Conservation (phyloP, 2,888 invertebrate species). For the Odontothrips loti region DNA sequence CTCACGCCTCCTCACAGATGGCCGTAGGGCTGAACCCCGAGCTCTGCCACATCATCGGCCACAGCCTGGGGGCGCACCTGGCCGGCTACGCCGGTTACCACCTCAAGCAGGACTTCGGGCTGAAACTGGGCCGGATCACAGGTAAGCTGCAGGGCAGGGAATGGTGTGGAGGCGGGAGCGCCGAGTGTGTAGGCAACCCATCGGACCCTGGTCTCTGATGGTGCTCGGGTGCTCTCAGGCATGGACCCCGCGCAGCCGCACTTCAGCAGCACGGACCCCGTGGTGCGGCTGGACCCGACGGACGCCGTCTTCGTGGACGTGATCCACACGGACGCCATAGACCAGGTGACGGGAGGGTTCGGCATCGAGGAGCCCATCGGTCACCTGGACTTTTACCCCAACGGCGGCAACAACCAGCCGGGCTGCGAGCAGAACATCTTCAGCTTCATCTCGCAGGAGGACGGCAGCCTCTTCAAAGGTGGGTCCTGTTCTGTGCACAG, state of each 20-base stretch:
- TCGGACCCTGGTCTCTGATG: not conserved
- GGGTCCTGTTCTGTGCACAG: not conserved
- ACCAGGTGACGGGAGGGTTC: slow-evolving; percentile 65
- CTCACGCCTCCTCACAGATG: slow-evolving; percentile 51
- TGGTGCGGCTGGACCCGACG: slow-evolving; percentile 76
- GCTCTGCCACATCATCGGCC: slow-evolving; percentile 78
- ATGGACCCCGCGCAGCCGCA: slow-evolving; percentile 91
- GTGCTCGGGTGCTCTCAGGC: slow-evolving; percentile 47
- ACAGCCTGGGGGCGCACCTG: slow-evolving; percentile 80
- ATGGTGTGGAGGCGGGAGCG: slow-evolving; percentile 23
- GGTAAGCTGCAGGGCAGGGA: slow-evolving; percentile 49
- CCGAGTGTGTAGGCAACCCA: not conserved
- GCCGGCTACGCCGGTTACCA: slow-evolving; percentile 78
- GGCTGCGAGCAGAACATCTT: slow-evolving; percentile 60
- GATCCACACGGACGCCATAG: slow-evolving; percentile 81
- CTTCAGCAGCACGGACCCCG: slow-evolving; percentile 72
- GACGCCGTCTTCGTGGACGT: slow-evolving; percentile 88
- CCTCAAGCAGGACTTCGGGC: slow-evolving; percentile 61
- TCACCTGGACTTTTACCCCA: slow-evolving; percentile 88
- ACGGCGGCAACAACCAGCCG: slow-evolving; percentile 78
- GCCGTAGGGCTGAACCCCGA: slow-evolving; percentile 52
- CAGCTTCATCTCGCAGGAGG: slow-evolving; percentile 60
- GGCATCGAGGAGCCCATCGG: slow-evolving; percentile 57
- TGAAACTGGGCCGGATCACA: slow-evolving; percentile 73
- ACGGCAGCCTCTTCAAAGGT: slow-evolving; percentile 60